phyloP scores from a whole-genome alignment of 2,113 vertebrate species.

The Casuarius casuarius region DNA sequence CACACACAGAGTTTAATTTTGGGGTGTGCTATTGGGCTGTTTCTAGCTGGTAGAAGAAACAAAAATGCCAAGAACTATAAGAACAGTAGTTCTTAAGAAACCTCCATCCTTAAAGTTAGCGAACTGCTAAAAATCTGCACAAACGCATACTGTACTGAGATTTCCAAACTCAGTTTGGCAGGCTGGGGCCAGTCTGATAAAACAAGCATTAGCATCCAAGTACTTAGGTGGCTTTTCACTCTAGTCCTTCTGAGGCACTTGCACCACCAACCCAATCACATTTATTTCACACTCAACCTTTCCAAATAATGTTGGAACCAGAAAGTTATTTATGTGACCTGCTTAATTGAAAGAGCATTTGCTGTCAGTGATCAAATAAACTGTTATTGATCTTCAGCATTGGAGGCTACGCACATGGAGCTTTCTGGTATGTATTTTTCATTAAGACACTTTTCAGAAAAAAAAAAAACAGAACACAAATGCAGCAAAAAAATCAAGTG shows the following conservation, averaged over 20 bases:
- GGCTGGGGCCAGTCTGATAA: neutral
- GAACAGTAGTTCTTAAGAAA: neutral
- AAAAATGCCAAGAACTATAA: neutral
- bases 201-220: neutral
- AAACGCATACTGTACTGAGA: neutral
- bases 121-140: neutral
- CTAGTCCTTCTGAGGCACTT: neutral
- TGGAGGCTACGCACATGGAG: constrained; percentile 35
- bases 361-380: constrained; percentile 73
- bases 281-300: constrained; percentile 60
- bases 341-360: constrained; percentile 74
- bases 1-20: accelerated
- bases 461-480: constrained; percentile 18
- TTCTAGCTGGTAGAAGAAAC: neutral
- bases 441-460: constrained; percentile 35
- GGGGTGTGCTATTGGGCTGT: neutral
- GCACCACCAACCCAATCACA: constrained; percentile 32
- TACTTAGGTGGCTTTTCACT: neutral
- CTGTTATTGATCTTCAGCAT: constrained; percentile 70
- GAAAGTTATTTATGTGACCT: constrained; percentile 72
- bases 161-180: neutral
- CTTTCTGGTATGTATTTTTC: constrained; percentile 59
- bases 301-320: constrained; percentile 60
- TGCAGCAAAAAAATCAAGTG: constrained; percentile 41
- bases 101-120: neutral